Base-by-base conservation (phyloP, 2,113 vertebrate genomes). In the Zosterops borbonicus region DNA sequence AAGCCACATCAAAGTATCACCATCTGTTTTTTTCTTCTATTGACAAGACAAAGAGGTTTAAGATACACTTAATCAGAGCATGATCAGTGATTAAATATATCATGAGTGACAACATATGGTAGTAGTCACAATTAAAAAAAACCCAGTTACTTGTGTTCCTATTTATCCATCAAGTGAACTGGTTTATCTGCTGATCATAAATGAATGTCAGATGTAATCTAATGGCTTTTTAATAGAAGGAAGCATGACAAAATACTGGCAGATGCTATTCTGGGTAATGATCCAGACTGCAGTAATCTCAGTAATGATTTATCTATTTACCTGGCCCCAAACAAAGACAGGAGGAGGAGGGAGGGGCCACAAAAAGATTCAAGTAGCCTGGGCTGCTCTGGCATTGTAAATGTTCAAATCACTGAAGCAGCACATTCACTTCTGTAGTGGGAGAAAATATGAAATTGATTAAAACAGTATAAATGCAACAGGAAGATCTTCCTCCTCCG, bases 271-370 rank as follows among this genome's bases (percentile, higher is more conserved):
- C 60, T 96, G 79, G 84, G 91, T 98, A 97, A 97, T 94, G 88
- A 94, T 91, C 90, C 95, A 96, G 94, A 22, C 62, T 89, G 89
- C 76, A 93, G 91, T 87, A 89, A 96, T 93, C 95, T 95, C 85
- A 93, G 68, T 95, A 97, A 97, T 93, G 92, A 92, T 70, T 97
- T 97, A 96, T 92, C 70, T 97, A 81, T 96, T 97, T 97, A 97
- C 87, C 86, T 97, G 90, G 55, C 19, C 85, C 82, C 70, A 92
- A 90, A 95, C 62, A 94, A 95, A 96, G 25, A 39, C 53, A 20
- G 12, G 20, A 24, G 75, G 24, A 22, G 46, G 31, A 31, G 39
- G 3, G 12, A 17, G 68, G 29, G 9, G 14, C 68, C 22, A 9
- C 87, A 52, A 86, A 73, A 90, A 73, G n/a, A 68, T 92, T 96